A percentile compares a stretch with the other conserved stretches of the same genome.
Conservation (phyloP, 2,113 vertebrate genomes). For the Vombatus ursinus region DNA sequence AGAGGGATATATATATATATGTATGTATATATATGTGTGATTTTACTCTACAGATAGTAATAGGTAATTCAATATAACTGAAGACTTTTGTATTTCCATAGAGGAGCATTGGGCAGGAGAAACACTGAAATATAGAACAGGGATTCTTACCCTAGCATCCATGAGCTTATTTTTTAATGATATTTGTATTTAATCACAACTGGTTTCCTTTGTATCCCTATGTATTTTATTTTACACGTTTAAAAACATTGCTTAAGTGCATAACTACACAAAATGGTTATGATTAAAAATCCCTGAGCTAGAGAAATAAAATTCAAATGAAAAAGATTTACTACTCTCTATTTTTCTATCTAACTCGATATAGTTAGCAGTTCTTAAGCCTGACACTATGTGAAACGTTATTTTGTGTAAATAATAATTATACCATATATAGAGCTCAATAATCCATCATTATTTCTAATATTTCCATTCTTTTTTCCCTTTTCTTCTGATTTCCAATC, state of each 20-base stretch:
- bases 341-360: no score
- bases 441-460: neutral
- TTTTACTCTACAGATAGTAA: neutral
- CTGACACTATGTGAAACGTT: neutral
- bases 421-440: neutral
- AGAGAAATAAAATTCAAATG: no score
- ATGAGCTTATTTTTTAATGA: neutral
- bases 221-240: no score
- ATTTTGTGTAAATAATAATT: neutral
- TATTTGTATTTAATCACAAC: neutral
- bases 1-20: neutral
- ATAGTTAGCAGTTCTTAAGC: neutral
- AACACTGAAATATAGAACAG: no score
- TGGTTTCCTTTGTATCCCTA: no score
- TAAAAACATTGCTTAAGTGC: no score
- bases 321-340: no score
- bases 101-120: neutral
- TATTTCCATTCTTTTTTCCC: neutral
- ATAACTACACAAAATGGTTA: no score
- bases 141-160: neutral
- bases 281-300: no score
- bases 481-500: neutral
- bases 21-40: neutral
- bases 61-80: neutral
- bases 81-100: neutral